Base-by-base conservation (phyloP, 2,797 vertebrate genomes). In the Mionectes olivaceus region DNA sequence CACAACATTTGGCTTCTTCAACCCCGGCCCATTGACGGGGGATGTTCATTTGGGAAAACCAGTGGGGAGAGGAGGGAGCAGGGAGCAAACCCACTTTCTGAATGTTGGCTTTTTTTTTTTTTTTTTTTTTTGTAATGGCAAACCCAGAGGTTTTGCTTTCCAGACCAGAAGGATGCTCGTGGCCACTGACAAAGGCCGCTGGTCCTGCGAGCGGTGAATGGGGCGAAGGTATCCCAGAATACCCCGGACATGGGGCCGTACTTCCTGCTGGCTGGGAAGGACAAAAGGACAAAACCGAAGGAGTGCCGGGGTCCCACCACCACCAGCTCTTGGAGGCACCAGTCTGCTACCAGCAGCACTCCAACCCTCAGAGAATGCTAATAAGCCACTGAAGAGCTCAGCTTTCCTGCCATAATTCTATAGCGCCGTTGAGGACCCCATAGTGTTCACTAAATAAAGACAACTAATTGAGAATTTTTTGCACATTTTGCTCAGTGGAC, bases 381-480 rank as follows among this genome's bases (percentile, higher is more conserved):
- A 98, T 98, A 97, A 98, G 98, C 97, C 87, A 67, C 96, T 97
- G 98, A 98, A 98, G 98, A 98, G 98, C 97, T 96, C 97, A 95
- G 97, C 96, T 98, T 97, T 98, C 97, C 97, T 94, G 97, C 97
- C 97, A 98, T 98, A 97, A 98, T 98, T 98, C 98, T 98, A 98
- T 98, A 98, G 98, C 60, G 87, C 95, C 50, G 96, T 97, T 88
- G 98, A 98, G 98, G 98, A 98, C 98, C 98, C 97, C 98, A 98
- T 98, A 97, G 98, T 96, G 98, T 96, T 98, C 97, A 90, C 98
- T 97, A 98, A 98, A 98, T 98, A 98, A 98, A 98, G 98, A 98
- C 98, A 98, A 98, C 98, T 98, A 98, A 98, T 98, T 98, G 98
- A 98, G 98, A 98, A 98, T 98, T 98, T 98, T 97, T 98, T 98